Evolutionary conservation across 92 coral and sea anemone species (phyloP).

Genomic region (Desmophyllum pertusum): DNA sequence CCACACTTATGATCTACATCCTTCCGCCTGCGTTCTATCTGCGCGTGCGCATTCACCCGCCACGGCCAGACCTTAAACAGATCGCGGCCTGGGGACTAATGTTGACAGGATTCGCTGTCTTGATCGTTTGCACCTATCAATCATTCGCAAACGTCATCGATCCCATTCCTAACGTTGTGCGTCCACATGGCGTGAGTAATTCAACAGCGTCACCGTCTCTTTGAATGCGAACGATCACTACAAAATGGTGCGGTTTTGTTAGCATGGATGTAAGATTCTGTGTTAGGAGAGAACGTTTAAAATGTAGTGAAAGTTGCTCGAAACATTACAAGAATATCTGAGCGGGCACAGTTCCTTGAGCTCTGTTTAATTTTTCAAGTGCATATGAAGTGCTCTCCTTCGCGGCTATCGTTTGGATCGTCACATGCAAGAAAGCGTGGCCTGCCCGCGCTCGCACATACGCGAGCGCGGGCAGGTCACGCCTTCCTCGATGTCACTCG

Average conservation of each 20-base stretch:
- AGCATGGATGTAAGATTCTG: not conserved
- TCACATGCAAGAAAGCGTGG: too few species aligned
- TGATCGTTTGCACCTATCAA: conserved; percentile 84
- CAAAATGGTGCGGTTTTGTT: not conserved
- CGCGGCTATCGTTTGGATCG: too few species aligned
- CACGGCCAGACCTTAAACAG: conserved; percentile 82
- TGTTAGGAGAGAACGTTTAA: too few species aligned
- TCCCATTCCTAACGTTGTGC: conserved; percentile 58
- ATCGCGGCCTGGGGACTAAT: conserved; percentile 89
- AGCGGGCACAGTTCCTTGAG: too few species aligned
- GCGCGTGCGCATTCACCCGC: conserved; percentile 83
- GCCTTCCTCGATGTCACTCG: too few species aligned
- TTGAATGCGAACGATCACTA: not conserved
- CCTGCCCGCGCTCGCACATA: too few species aligned
- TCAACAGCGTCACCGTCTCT: not conserved
- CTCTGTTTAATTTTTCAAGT: too few species aligned
- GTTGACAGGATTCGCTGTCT: conserved; percentile 66
- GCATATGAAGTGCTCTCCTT: too few species aligned
- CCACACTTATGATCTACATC: conserved; percentile 76
- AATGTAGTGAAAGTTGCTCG: too few species aligned
- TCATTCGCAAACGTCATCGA: conserved; percentile 76
- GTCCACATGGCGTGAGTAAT: not conserved
- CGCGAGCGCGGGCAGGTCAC: too few species aligned
- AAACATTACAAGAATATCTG: too few species aligned
- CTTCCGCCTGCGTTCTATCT: conserved; percentile 89